phyloP scores from a whole-genome alignment of 2,113 vertebrate genomes.

The Ageneiosus marmoratus region DNA sequence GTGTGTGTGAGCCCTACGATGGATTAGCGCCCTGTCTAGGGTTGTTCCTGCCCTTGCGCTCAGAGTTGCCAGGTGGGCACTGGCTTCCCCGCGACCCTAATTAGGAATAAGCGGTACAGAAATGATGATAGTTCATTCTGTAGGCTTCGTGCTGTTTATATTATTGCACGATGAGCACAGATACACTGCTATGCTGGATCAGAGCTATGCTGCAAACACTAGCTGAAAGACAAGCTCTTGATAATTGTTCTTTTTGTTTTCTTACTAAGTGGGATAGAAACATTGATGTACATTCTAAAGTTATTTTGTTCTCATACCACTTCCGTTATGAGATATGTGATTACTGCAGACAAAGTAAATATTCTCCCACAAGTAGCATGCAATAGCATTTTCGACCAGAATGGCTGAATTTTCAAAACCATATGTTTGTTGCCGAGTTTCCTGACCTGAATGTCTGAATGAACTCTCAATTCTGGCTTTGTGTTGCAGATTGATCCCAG shows the following conservation, averaged over 20 bases:
- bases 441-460: background rate
- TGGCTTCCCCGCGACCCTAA: too few species aligned
- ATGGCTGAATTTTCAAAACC: too few species aligned
- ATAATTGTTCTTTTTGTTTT: background rate
- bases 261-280: background rate
- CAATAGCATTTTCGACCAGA: background rate
- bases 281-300: background rate
- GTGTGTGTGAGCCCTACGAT: too few species aligned
- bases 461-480: background rate
- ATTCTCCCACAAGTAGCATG: background rate
- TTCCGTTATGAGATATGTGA: too few species aligned
- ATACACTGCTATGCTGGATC: background rate
- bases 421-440: background rate
- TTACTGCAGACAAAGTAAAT: too few species aligned
- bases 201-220: background rate
- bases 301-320: background rate
- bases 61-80: too few species aligned
- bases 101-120: too few species aligned
- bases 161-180: background rate
- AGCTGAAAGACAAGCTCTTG: background rate
- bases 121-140: too few species aligned
- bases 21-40: too few species aligned
- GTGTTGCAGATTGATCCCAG: background rate
- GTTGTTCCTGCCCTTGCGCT: too few species aligned
- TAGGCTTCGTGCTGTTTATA: background rate